Evolutionary conservation across 2,797 vertebrate species (phyloP).

Genomic region (Aeoliscus strigatus): DNA sequence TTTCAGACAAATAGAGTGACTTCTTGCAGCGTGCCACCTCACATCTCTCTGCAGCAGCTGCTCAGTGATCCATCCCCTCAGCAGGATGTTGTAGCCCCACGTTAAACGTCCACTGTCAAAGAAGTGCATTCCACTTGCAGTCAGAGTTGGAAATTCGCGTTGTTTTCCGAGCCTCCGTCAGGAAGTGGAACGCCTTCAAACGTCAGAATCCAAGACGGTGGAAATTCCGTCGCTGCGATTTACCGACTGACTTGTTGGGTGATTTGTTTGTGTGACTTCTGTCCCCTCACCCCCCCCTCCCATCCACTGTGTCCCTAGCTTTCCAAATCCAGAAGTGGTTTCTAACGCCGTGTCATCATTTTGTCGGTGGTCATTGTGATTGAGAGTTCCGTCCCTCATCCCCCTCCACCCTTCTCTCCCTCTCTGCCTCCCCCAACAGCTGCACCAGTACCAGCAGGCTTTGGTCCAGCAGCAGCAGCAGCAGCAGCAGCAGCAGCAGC

Average conservation of each 20-base stretch:
- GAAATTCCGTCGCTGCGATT: no score
- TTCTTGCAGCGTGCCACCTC: no score
- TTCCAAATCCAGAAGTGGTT: slow-evolving; percentile 55
- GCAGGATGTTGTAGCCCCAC: no score
- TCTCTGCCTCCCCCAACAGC: slow-evolving; percentile 62
- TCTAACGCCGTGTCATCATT: slow-evolving; percentile 61
- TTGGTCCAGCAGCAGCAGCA: slow-evolving; percentile 65
- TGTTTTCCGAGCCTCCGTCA: no score
- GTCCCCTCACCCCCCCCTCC: slow-evolving; percentile 27
- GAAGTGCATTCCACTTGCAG: no score
- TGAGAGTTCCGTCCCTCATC: slow-evolving; percentile 56
- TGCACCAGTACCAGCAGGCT: slow-evolving; percentile 78
- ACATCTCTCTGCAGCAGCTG: no score
- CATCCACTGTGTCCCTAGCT: slow-evolving; percentile 40
- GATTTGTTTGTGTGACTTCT: slow-evolving; percentile 46
- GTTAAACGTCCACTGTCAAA: no score
- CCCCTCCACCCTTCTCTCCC: slow-evolving; percentile 41
- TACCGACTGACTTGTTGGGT: background rate
- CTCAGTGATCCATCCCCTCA: no score
- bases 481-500: slow-evolving; percentile 73
- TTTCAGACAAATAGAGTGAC: no score
- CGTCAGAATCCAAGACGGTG: no score
- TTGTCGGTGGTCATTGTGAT: slow-evolving; percentile 38
- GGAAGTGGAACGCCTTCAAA: no score
- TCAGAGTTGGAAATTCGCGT: no score